phyloP scores from a whole-genome alignment of 2,888 invertebrate genomes.

The Orthosia gothica region DNA sequence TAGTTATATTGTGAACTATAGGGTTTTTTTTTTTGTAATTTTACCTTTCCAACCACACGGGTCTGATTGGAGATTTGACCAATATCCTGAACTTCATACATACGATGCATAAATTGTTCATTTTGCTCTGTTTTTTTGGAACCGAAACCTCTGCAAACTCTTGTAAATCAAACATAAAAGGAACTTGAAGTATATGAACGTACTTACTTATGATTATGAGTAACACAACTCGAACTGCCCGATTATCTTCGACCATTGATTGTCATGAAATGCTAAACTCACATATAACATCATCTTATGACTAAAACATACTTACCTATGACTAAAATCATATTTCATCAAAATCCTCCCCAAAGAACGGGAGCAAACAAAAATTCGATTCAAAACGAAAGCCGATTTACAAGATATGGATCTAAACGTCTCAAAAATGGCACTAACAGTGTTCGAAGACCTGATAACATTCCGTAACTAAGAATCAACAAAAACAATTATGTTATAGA shows the following conservation, averaged over 20 bases:
- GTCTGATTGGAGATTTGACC: not conserved
- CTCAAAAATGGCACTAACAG: slow-evolving; percentile 87
- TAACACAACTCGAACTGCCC: not conserved
- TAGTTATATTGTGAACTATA: not conserved
- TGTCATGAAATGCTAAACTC: not conserved
- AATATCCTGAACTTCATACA: not conserved
- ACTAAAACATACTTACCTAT: too few species aligned
- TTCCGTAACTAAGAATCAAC: slow-evolving; percentile 81
- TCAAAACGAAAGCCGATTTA: slow-evolving; percentile 51
- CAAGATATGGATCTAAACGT: slow-evolving; percentile 73
- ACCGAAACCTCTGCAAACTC: not conserved
- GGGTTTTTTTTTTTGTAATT: too few species aligned
- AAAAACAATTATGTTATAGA: slow-evolving; percentile 89
- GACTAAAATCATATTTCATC: slow-evolving; percentile 8
- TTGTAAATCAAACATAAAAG: not conserved
- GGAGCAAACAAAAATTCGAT: slow-evolving; percentile 17
- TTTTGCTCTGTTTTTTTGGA: not conserved
- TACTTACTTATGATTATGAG: too few species aligned
- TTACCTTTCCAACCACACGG: not conserved
- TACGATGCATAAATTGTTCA: not conserved
- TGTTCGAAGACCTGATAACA: slow-evolving; percentile 83
- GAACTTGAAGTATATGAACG: too few species aligned
- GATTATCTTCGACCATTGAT: not conserved
- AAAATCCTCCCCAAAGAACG: not conserved
- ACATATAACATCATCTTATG: not conserved